Evolutionary conservation across 2,113 vertebrate genomes (phyloP).

Genomic region (Menura novaehollandiae): DNA sequence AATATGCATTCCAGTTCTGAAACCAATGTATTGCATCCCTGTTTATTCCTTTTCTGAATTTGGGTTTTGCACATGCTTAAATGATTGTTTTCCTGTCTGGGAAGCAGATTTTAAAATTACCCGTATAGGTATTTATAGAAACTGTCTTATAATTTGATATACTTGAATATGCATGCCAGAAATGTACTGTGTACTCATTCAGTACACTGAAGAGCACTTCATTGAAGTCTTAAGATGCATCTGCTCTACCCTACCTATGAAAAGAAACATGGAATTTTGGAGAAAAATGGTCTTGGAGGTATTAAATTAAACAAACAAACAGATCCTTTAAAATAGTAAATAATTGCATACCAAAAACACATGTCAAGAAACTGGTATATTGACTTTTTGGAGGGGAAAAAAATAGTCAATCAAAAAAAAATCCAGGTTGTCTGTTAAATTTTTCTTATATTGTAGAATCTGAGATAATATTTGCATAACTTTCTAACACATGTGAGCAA

Average conservation of each 20-base stretch:
- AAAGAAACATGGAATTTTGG: not conserved
- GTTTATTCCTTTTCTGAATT: not conserved
- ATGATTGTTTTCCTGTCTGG: constrained; percentile 12
- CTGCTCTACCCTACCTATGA: not conserved
- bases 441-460: not conserved
- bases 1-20: constrained; percentile 22
- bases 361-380: not conserved
- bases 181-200: not conserved
- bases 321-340: not conserved
- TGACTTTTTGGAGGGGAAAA: not conserved
- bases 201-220: not conserved
- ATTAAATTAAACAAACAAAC: not conserved
- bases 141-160: not conserved
- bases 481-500: not conserved
- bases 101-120: constrained; percentile 23
- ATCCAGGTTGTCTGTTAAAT: not conserved
- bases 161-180: constrained; percentile 22
- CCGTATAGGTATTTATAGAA: constrained; percentile 11
- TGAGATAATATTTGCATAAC: not conserved
- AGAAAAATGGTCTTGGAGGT: not conserved
- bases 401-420: not conserved
- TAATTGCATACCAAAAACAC: not conserved
- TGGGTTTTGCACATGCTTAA: not conserved
- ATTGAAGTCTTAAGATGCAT: not conserved
- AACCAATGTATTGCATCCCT: not conserved